Evolutionary conservation across 1,140 invertebrate species (phyloP), one percentile per base, ranked within the genome.

Genomic region (Pollicipes pollicipes): DNA sequence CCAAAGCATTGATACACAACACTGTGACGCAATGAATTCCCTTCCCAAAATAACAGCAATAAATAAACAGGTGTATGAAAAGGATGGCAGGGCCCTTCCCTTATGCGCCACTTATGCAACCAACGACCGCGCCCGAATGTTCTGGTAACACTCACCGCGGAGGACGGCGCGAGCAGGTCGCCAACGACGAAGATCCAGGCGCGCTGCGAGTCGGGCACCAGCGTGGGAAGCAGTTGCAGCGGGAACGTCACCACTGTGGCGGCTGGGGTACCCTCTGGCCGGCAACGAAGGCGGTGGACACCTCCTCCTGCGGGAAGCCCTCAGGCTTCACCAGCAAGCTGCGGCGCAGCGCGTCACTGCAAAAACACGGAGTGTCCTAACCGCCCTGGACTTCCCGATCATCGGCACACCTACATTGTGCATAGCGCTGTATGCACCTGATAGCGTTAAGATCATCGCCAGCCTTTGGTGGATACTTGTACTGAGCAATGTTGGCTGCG

Each of bases 301-400:
- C 81, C 58, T 83, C 79, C 70, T 85, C 82, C 0, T 83, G 76
- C 0, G 83, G 83, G 21, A 85, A 82, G 0, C 86, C 86, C 78
- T 88, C 87, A 3, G 85, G 82, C 64, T 84, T 80, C 0, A 88
- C 83, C 4, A 83, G 74, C 17, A 87, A 79, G 31, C 82, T 78
- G 69, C 86, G 85, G 3, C 84, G 76, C 4, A 87, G 81, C 63
- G 81, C 80, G 72, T 87, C 86, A 70, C 84, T 58, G 45, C 13
- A 58, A 58, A 3, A 58, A 3, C 8, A 10, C 6, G 2, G 17
- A 21, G n/a, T n/a, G n/a, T n/a, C n/a, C n/a, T n/a, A n/a, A n/a
- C n/a, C n/a, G n/a, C n/a, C n/a, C n/a, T n/a, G n/a, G n/a, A n/a
- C n/a, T n/a, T n/a, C n/a, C n/a, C n/a, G n/a, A n/a, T n/a, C n/a